phyloP scores from a whole-genome alignment of 2,888 invertebrate species.

The Drosophila limbata region DNA sequence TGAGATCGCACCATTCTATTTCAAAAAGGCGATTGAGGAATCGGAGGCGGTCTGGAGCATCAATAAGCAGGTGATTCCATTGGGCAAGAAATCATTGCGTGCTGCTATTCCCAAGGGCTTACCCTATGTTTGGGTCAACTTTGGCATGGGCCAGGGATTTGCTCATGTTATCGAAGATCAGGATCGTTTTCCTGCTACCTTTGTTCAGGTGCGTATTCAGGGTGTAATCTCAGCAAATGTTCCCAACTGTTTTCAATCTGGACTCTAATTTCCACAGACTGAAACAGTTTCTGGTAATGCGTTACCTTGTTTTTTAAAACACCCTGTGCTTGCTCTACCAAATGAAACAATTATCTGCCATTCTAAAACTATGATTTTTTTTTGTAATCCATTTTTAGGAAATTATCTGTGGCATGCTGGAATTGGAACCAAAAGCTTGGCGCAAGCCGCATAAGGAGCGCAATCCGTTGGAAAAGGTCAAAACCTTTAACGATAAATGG shows the following conservation, averaged over 20 bases:
- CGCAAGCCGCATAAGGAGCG: conserved; percentile 91
- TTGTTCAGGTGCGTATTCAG: conserved; percentile 80
- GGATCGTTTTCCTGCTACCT: conserved; percentile 92
- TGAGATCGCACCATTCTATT: conserved; percentile 97
- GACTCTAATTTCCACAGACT: too few relatives aligned
- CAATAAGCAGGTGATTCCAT: conserved; percentile 95
- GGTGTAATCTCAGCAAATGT: neutral
- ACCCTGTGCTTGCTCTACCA: neutral
- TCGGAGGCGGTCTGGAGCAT: conserved; percentile 97
- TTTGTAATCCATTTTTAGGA: conserved; percentile 87
- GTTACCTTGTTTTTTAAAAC: neutral
- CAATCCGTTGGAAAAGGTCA: conserved; percentile 86
- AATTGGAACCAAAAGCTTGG: conserved; percentile 94
- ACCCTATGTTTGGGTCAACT: conserved; percentile 97
- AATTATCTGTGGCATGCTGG: conserved; percentile 97
- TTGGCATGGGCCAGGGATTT: conserved; percentile 95
- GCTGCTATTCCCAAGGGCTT: conserved; percentile 95
- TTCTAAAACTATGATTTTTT: neutral
- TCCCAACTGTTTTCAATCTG: neutral
- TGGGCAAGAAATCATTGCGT: conserved; percentile 90
- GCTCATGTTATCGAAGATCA: conserved; percentile 99
- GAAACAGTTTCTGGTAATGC: too few relatives aligned
- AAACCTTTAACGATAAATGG: conserved; percentile 91
- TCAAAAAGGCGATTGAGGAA: conserved; percentile 98
- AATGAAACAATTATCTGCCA: neutral